Evolutionary conservation across 2,888 invertebrate species (phyloP).

Genomic region (Xylota sylvarum): DNA sequence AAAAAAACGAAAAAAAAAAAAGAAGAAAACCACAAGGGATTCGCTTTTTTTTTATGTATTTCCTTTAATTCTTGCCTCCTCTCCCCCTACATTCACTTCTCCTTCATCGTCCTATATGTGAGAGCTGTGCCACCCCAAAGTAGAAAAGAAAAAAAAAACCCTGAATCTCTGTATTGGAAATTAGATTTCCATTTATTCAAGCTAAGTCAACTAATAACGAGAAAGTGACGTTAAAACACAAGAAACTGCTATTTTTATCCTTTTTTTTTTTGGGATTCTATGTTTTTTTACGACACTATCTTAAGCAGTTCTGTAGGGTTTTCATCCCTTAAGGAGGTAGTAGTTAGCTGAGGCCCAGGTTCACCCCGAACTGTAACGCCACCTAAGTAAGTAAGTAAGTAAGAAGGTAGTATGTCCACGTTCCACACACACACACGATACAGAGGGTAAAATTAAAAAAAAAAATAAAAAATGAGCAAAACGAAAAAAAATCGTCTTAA

Average conservation of each 20-base stretch:
- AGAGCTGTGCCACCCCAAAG: conserved; percentile 14
- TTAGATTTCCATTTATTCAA: conserved; percentile 58
- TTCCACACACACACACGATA: too few relatives aligned
- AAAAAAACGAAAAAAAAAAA: too few relatives aligned
- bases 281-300: conserved; percentile 26
- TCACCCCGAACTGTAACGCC: too few relatives aligned
- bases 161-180: conserved; percentile 46
- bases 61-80: conserved; percentile 29
- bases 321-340: conserved; percentile 24
- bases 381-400: neutral
- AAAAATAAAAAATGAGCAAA: conserved; percentile 30
- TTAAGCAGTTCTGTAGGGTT: conserved; percentile 3
- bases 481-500: conserved; percentile 34
- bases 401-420: neutral
- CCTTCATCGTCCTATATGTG: conserved; percentile 12
- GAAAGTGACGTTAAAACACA: conserved; percentile 39
- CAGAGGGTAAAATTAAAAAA: conserved; percentile 31
- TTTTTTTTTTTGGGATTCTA: conserved; percentile 14
- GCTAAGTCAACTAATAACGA: conserved; percentile 44
- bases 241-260: conserved; percentile 21
- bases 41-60: conserved; percentile 41
- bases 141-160: neutral
- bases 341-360: neutral
- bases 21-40: conserved; percentile 47
- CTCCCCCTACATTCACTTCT: neutral